Conservation (phyloP, 1,140 invertebrate genomes). For the Pseudomyrmex cubaensis region DNA sequence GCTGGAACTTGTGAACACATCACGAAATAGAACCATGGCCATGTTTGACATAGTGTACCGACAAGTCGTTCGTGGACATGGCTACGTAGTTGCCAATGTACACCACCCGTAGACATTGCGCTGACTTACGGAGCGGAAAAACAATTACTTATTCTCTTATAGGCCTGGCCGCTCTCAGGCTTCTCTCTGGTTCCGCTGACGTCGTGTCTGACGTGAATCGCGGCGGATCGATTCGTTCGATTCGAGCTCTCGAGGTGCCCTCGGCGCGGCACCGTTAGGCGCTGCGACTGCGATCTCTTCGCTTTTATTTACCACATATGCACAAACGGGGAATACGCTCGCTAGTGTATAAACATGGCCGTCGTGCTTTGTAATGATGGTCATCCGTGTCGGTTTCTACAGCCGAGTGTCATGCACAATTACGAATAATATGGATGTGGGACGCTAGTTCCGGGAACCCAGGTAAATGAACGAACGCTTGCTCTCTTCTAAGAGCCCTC, state of each 20-base stretch:
- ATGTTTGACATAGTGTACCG: too few relatives aligned
- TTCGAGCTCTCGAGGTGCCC: constrained; percentile 38
- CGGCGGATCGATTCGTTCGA: constrained; percentile 44
- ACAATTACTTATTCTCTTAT: too few relatives aligned
- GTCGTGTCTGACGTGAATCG: constrained; percentile 21
- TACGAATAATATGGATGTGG: constrained; percentile 63
- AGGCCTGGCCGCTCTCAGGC: too few relatives aligned
- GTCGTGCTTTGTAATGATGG: constrained; percentile 70
- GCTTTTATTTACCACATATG: constrained; percentile 48
- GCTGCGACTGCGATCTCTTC: constrained; percentile 15
- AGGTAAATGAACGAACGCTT: constrained; percentile 52
- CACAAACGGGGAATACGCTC: constrained; percentile 1
- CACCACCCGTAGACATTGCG: too few relatives aligned
- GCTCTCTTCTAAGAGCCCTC: neutral
- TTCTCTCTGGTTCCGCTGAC: neutral
- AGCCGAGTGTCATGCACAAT: constrained; percentile 23
- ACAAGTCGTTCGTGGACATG: too few relatives aligned
- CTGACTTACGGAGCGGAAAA: too few relatives aligned
- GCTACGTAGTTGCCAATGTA: too few relatives aligned
- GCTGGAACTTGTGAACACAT: too few relatives aligned
- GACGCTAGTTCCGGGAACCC: constrained; percentile 50
- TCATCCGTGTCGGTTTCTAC: constrained; percentile 52
- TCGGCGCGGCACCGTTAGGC: constrained; percentile 23
- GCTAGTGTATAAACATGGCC: constrained; percentile 67
- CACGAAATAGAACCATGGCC: too few relatives aligned